phyloP scores from a whole-genome alignment of 1,140 invertebrate species.

The Galleria mellonella region DNA sequence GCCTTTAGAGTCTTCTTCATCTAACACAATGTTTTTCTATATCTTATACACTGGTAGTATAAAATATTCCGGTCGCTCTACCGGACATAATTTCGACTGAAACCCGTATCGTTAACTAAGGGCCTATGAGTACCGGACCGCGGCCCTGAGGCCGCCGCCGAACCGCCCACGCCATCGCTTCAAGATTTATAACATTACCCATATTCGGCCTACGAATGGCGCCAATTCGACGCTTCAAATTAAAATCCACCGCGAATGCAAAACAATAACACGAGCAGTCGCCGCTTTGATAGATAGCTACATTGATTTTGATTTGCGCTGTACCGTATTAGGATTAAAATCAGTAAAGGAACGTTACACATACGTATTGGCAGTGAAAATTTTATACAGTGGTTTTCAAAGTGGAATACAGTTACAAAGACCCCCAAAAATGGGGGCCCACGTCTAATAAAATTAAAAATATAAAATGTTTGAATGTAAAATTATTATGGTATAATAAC shows the following conservation, averaged over 20 bases:
- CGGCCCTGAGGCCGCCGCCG: slow-evolving; percentile 24
- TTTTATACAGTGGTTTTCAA: neutral
- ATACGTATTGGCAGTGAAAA: neutral
- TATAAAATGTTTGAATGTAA: no score
- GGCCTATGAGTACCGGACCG: slow-evolving; percentile 8
- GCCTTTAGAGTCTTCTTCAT: no score
- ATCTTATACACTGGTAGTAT: no score
- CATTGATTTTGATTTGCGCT: slow-evolving; percentile 47
- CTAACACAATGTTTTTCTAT: no score
- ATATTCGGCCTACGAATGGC: slow-evolving; percentile 67
- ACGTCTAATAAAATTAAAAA: no score
- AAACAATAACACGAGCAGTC: slow-evolving; percentile 45
- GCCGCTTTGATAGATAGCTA: slow-evolving; percentile 45
- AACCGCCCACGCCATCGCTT: slow-evolving; percentile 35
- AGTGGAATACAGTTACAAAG: no score
- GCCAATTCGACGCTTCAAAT: slow-evolving; percentile 68
- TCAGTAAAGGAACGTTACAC: neutral
- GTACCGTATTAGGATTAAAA: slow-evolving; percentile 12
- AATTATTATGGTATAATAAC: no score
- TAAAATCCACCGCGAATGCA: slow-evolving; percentile 60
- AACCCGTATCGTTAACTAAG: no score
- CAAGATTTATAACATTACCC: slow-evolving; percentile 70
- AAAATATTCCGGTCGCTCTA: no score
- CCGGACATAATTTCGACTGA: no score
- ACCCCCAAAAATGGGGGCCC: no score